Evolutionary conservation across 1,140 invertebrate genomes (phyloP).

Genomic region (Leptoteleia sp.): DNA sequence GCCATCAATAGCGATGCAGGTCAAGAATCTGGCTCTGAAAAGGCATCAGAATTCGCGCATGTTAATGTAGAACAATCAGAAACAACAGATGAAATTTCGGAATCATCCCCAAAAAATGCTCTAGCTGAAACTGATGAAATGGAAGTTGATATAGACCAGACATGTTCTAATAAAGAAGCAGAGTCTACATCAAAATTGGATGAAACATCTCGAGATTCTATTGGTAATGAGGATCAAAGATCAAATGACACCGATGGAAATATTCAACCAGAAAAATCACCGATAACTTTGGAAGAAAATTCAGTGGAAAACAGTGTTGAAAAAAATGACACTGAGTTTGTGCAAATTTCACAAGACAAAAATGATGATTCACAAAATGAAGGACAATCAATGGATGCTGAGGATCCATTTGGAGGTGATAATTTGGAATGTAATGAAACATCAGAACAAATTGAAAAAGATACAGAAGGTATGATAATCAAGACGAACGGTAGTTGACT

Average conservation of each 20-base stretch:
- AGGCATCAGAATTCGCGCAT: constrained; percentile 42
- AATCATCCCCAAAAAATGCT: constrained; percentile 52
- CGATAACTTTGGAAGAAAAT: constrained; percentile 37
- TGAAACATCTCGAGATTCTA: constrained; percentile 22
- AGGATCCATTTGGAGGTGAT: constrained; percentile 79
- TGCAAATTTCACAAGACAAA: constrained; percentile 78
- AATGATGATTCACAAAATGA: constrained; percentile 76
- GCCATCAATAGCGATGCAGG: constrained; percentile 5
- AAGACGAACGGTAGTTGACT: no score
- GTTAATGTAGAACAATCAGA: constrained; percentile 55
- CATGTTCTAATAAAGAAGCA: constrained; percentile 14
- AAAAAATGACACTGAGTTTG: constrained; percentile 75
- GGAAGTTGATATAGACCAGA: constrained; percentile 32
- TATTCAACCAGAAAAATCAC: constrained; percentile 34
- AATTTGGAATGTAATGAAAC: constrained; percentile 69
- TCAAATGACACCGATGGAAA: constrained; percentile 45
- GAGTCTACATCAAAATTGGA: constrained; percentile 22
- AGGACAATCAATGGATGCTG: constrained; percentile 75
- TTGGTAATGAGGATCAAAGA: constrained; percentile 24
- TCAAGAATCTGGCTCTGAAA: constrained; percentile 19
- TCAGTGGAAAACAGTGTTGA: constrained; percentile 60
- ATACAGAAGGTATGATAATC: constrained; percentile 52
- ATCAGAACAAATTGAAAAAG: constrained; percentile 71
- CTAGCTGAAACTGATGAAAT: constrained; percentile 38
- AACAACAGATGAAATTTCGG: constrained; percentile 15